These are phyloP conservation scores for Hyphantria cunea DNA, from an alignment of 1,140 invertebrate genomes.

Conservation along the genomic window DNA sequence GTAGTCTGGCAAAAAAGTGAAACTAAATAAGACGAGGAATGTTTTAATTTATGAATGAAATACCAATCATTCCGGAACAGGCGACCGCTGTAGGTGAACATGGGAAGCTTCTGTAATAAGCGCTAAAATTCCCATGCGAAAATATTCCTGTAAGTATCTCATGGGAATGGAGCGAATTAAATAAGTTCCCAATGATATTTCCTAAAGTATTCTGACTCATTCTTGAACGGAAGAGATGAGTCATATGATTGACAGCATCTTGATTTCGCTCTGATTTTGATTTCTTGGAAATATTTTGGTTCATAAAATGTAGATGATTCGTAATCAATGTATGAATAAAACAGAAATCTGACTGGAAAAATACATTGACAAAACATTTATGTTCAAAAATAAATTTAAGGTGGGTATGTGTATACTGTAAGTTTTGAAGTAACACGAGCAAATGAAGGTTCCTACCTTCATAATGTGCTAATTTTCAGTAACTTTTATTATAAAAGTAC, in stretches of 20 bases:
- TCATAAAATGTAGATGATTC: too few relatives aligned
- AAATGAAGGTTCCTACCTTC: too few relatives aligned
- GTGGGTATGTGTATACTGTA: too few relatives aligned
- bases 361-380: too few relatives aligned
- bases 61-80: conserved; percentile 40
- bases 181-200: conserved; percentile 38
- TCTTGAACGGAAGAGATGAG: conserved; percentile 13
- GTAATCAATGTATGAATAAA: too few relatives aligned
- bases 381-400: too few relatives aligned
- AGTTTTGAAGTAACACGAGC: too few relatives aligned
- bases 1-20: too few relatives aligned
- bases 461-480: too few relatives aligned
- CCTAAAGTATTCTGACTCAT: conserved; percentile 30
- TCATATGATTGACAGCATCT: conserved; percentile 26
- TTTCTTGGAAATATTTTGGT: conserved; percentile 16
- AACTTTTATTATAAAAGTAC: too few relatives aligned
- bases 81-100: conserved; percentile 47
- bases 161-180: conserved; percentile 61
- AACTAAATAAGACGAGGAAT: too few relatives aligned
- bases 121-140: conserved; percentile 47
- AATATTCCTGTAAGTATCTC: conserved; percentile 42
- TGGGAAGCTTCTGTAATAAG: conserved; percentile 32
- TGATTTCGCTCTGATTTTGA: conserved; percentile 11
- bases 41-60: conserved; percentile 31
- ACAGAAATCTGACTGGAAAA: too few relatives aligned